Evolutionary conservation across 2,888 invertebrate species (phyloP).

Genomic region (Chloromyia formosa): DNA sequence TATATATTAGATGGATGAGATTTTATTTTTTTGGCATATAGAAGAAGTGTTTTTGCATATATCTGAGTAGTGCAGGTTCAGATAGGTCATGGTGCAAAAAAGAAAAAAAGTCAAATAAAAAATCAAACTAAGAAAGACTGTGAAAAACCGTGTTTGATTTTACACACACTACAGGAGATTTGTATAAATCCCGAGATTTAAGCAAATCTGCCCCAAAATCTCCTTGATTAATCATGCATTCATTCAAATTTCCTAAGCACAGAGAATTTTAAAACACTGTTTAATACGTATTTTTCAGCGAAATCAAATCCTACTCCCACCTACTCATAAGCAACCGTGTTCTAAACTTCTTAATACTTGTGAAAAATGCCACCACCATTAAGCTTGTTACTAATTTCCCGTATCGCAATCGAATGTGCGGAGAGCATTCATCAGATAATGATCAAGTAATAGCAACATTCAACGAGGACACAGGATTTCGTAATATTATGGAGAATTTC

Average conservation of each 20-base stretch:
- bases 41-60: not conserved
- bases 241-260: too few relatives aligned
- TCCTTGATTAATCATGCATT: too few relatives aligned
- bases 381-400: constrained; percentile 42
- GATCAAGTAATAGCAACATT: constrained; percentile 28
- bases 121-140: too few relatives aligned
- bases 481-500: not conserved
- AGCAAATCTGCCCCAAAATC: too few relatives aligned
- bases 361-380: not conserved
- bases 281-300: not conserved
- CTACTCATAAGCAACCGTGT: constrained; percentile 24
- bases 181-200: too few relatives aligned
- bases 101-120: too few relatives aligned
- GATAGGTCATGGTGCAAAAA: too few relatives aligned
- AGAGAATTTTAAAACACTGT: too few relatives aligned
- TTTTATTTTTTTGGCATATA: not conserved
- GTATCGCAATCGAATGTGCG: constrained; percentile 42
- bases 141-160: too few relatives aligned
- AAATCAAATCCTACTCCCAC: not conserved
- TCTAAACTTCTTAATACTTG: constrained; percentile 42
- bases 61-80: too few relatives aligned
- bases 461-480: constrained; percentile 4
- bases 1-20: not conserved
- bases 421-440: constrained; percentile 41
- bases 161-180: too few relatives aligned